Percentiles rank a stretch among this genome's conserved stretches.
These are phyloP conservation scores for Zaprionus tsacasi DNA, from an alignment of 1,140 invertebrate genomes.

Conservation along the genomic window DNA sequence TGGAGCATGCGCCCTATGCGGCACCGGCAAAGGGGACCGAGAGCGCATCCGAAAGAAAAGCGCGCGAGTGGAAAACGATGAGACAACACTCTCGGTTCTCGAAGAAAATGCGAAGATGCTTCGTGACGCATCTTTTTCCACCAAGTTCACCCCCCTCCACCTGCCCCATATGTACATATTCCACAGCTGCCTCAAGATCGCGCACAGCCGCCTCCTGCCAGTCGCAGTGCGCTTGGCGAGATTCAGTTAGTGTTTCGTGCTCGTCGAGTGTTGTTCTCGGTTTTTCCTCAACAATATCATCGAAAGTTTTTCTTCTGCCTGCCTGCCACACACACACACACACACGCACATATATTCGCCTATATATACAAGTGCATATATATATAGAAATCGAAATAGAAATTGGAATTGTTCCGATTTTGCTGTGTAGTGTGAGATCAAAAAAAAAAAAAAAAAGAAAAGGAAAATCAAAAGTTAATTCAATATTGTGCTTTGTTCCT, in stretches of 20 bases:
- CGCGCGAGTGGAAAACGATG: constrained; percentile 26
- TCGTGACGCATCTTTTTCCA: constrained; percentile 19
- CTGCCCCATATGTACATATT: constrained; percentile 8
- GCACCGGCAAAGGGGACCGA: constrained; percentile 34
- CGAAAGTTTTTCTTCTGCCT: constrained; percentile 69
- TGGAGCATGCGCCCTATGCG: constrained; percentile 45
- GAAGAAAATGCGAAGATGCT: constrained; percentile 16
- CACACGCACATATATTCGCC: constrained; percentile 46
- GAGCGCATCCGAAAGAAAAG: neutral
- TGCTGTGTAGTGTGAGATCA: constrained; percentile 45
- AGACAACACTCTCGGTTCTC: constrained; percentile 16
- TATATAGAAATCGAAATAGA: constrained; percentile 63
- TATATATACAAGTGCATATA: constrained; percentile 64
- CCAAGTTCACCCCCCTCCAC: neutral
- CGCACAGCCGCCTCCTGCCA: constrained; percentile 45
- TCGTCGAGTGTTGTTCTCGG: constrained; percentile 84
- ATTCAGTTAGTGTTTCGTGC: constrained; percentile 84
- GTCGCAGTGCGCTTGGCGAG: constrained; percentile 8
- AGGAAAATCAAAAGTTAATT: constrained; percentile 30
- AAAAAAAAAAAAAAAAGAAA: constrained; percentile 16
- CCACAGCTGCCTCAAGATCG: constrained; percentile 44
- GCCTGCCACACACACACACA: constrained; percentile 23
- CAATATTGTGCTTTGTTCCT: constrained; percentile 42
- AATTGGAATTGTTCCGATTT: constrained; percentile 63
- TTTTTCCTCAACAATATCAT: constrained; percentile 80